These are phyloP conservation scores for Beris chalybata DNA, from an alignment of 2,888 invertebrate species.

Conservation along the genomic window DNA sequence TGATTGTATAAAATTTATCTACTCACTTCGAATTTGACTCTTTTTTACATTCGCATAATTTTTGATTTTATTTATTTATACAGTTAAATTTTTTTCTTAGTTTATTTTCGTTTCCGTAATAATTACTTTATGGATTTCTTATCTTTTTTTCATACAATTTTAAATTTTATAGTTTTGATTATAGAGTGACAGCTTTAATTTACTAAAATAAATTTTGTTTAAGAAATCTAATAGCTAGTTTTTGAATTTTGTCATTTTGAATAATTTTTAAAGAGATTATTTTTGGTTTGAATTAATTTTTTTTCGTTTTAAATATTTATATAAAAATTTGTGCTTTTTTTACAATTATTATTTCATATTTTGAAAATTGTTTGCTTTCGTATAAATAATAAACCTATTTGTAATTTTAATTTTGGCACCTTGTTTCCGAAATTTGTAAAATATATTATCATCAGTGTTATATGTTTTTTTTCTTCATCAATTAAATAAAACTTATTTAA, in stretches of 20 bases:
- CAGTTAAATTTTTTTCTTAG: not conserved
- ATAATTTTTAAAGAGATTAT: not conserved
- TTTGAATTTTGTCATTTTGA: slow-evolving; percentile 7
- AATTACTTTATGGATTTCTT: not conserved
- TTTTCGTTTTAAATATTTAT: slow-evolving; percentile 14
- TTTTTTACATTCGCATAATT: too few species aligned
- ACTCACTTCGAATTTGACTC: not conserved
- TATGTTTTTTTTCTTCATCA: slow-evolving; percentile 4
- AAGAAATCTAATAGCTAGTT: not conserved
- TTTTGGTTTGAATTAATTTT: slow-evolving; percentile 9
- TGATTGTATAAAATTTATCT: slow-evolving; percentile 24
- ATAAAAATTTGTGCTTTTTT: slow-evolving; percentile 15
- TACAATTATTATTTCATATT: slow-evolving; percentile 17
- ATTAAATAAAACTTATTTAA: slow-evolving; percentile 3
- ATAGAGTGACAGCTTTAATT: not conserved
- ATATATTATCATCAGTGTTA: slow-evolving; percentile 19
- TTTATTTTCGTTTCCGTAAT: not conserved
- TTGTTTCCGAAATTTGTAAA: slow-evolving; percentile 39
- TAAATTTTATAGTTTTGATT: not conserved
- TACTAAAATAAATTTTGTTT: not conserved
- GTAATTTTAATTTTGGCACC: slow-evolving; percentile 39
- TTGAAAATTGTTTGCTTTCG: slow-evolving; percentile 21
- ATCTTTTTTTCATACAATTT: not conserved
- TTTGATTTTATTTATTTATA: not conserved
- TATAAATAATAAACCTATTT: slow-evolving; percentile 30